Conservation (phyloP, 2,888 invertebrate species). For the Nephrotoma guestfalica region DNA sequence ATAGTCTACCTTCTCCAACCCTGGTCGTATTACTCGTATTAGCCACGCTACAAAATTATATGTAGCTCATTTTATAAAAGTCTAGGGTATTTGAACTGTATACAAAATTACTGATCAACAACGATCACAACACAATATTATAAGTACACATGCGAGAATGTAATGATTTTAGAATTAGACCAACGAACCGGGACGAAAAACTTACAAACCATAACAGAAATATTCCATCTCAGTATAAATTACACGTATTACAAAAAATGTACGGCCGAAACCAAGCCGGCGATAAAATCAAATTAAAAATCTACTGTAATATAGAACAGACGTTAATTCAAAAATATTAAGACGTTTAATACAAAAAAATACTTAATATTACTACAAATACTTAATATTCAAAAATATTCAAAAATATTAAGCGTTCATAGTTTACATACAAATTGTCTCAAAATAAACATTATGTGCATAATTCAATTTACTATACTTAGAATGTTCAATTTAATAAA, state of each 20-base stretch:
- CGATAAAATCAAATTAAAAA: not conserved
- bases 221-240: not conserved
- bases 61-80: too few species aligned
- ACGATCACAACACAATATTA: too few species aligned
- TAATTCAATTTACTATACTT: not conserved
- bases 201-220: not conserved
- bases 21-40: too few species aligned
- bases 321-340: not conserved
- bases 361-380: too few species aligned
- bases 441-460: not conserved
- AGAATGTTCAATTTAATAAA: not conserved
- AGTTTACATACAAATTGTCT: not conserved
- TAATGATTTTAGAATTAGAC: not conserved
- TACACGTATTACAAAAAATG: not conserved
- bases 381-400: too few species aligned
- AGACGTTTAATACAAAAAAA: not conserved
- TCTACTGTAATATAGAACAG: not conserved
- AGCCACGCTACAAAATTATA: too few species aligned
- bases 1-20: too few species aligned
- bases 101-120: too few species aligned
- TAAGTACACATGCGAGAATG: not conserved
- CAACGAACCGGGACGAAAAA: not conserved
- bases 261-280: not conserved
- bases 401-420: not conserved
- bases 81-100: too few species aligned